Evolutionary conservation across 2,797 vertebrate genomes (phyloP).

Genomic region (Poliocrania exsul): DNA sequence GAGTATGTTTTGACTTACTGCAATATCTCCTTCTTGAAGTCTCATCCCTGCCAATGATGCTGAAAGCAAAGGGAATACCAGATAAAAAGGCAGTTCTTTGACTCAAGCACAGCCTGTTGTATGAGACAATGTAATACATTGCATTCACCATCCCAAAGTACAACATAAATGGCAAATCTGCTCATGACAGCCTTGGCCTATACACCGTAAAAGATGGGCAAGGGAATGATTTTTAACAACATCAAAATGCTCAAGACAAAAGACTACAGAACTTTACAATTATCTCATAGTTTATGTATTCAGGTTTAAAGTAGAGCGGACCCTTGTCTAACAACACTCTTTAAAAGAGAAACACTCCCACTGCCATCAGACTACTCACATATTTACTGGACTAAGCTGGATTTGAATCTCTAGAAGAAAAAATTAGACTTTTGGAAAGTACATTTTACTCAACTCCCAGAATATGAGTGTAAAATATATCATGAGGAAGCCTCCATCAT

Average conservation of each 20-base stretch:
- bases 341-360: background rate
- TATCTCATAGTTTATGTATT: background rate
- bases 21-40: slow-evolving; percentile 89
- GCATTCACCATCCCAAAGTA: background rate
- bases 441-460: background rate
- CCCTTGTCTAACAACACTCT: background rate
- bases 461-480: background rate
- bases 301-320: background rate
- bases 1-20: slow-evolving; percentile 80
- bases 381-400: background rate
- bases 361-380: background rate
- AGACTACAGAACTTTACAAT: background rate
- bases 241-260: background rate
- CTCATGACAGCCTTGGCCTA: background rate
- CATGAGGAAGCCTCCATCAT: background rate
- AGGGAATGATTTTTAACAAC: background rate
- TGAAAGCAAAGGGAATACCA: slow-evolving; percentile 62
- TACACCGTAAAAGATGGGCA: background rate
- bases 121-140: background rate
- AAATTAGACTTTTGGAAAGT: background rate
- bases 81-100: background rate
- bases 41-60: slow-evolving; percentile 94
- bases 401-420: background rate
- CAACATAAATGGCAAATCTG: background rate
- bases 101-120: background rate